Base-by-base conservation (phyloP, 2,888 invertebrate genomes). In the Abrostola triplasia region DNA sequence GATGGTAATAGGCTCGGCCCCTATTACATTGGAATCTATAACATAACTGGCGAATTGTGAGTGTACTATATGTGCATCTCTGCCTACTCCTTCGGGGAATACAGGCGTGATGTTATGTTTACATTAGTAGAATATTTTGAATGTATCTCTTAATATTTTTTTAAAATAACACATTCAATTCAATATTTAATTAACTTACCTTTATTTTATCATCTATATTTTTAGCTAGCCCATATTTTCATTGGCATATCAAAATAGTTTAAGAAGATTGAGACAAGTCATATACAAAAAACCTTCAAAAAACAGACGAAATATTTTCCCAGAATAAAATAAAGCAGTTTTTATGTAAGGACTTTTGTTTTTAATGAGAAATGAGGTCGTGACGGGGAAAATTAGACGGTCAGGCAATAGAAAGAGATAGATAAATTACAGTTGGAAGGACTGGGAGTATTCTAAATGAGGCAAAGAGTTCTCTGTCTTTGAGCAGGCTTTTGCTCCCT, bases 161-260 rank as follows among this genome's bases (percentile, higher is more conserved):
- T n/a, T n/a, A n/a, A n/a, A n/a, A n/a, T n/a, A n/a, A n/a, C n/a
- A n/a, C n/a, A n/a, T n/a, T n/a, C n/a, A n/a, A n/a, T n/a, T n/a
- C n/a, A n/a, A n/a, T n/a, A n/a, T n/a, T n/a, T n/a, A n/a, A n/a
- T n/a, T 24, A 24, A 24, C 24, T 24, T 24, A 24, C 24, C 24
- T 24, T 24, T 24, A 24, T 4, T 24, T 24, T 24, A 24, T 24
- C 24, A 47, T 13, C 12, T 13, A 47, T 24, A 47, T 13, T 47
- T 47, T 47, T 13, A 47, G 44, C 8, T 12, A 0, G 9, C 13
- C 13, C 13, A 47, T 47, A 47, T 47, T 47, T 47, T 47, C 24
- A 47, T 47, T 13, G 44, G 44, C 0, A 9, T 47, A 47, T 24
- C 13, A 47, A 47, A 47, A 47, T 47, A 47, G 44, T 47, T 47